phyloP scores from a whole-genome alignment of 2,888 invertebrate species.

The Andrena camellia region DNA sequence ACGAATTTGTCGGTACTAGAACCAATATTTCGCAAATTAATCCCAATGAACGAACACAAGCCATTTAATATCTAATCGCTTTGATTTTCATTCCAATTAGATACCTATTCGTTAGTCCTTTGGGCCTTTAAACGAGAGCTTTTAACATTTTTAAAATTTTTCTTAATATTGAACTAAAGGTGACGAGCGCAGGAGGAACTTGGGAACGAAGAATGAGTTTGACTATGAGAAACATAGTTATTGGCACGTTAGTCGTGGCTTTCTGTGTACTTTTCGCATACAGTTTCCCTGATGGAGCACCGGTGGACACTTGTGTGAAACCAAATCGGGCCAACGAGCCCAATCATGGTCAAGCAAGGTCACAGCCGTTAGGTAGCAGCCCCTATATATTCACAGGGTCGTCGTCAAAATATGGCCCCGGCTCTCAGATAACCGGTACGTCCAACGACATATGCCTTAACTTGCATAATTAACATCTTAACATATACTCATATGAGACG shows the following conservation, averaged over 20 bases:
- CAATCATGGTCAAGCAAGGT: slow-evolving; percentile 91
- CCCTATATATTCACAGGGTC: slow-evolving; percentile 91
- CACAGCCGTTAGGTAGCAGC: slow-evolving; percentile 88
- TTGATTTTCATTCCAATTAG: neutral
- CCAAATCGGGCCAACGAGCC: slow-evolving; percentile 90
- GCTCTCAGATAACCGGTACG: slow-evolving; percentile 90
- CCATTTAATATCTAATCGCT: neutral
- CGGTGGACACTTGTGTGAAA: slow-evolving; percentile 93
- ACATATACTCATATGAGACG: neutral
- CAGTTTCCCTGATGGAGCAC: slow-evolving; percentile 93
- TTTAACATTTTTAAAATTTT: no score
- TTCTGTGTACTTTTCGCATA: slow-evolving; percentile 72
- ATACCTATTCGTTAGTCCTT: neutral
- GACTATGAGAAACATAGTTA: slow-evolving; percentile 29
- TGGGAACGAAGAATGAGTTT: slow-evolving; percentile 38
- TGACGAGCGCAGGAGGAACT: slow-evolving; percentile 11
- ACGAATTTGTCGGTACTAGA: neutral
- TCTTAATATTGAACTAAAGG: neutral
- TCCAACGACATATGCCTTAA: neutral
- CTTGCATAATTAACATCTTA: neutral
- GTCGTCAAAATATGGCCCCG: slow-evolving; percentile 89
- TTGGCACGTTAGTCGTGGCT: slow-evolving; percentile 53
- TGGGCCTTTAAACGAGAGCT: neutral
- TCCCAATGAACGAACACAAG: neutral
- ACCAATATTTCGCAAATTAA: neutral